Base-by-base conservation (phyloP, 35 echinoderm and acorn worm genomes). In the Heliocidaris tuberculata region DNA sequence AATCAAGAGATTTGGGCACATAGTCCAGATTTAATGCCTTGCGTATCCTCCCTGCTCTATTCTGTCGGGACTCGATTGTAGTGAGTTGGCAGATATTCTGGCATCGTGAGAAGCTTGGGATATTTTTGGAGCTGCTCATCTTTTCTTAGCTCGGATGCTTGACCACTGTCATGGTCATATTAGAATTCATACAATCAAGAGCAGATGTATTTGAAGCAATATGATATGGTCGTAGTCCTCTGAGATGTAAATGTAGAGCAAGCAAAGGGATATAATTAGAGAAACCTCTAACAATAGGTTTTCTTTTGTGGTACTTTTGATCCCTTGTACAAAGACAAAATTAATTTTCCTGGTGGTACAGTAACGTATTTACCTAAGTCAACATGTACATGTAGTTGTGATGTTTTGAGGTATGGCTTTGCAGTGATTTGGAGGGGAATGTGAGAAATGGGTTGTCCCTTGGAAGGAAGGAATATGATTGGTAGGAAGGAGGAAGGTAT, bases 1-100 rank as follows among this genome's bases (percentile, higher is more conserved):
- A 89, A 89, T 89, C 87, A 48, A 48, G 29, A 48, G 87, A 89
- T 48, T 89, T 89, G 47, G 87, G 9, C 4, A 31, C 87, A 6
- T 47, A 89, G 87, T 85, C 70, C 70, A 85, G 70, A 29, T 19
- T 19, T 19, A 85, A 85, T 85, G 19, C 65, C 65, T 78, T 78
- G 65, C 7, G 19, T 78, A 78, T 78, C 65, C 65, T 78, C 65
- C 27, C 65, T 42, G 27, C 27, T 78, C 17, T 78, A n/a, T 78
- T 78, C 65, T 78, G 65, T 78, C 65, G 19, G 65, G 65, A 78
- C 27, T 19, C 19, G 8, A n/a, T 27, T 27, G 87, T 42, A 89
- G 19, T 89, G 87, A 89, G 87, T 89, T 48, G 31, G 87, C 87
- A 89, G 47, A 48, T 89, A 89, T 47, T 89, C 32, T 78, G 21